These are phyloP conservation scores for Hydropsyche betteni DNA, from an alignment of 2,888 invertebrate species.

Conservation along the genomic window DNA sequence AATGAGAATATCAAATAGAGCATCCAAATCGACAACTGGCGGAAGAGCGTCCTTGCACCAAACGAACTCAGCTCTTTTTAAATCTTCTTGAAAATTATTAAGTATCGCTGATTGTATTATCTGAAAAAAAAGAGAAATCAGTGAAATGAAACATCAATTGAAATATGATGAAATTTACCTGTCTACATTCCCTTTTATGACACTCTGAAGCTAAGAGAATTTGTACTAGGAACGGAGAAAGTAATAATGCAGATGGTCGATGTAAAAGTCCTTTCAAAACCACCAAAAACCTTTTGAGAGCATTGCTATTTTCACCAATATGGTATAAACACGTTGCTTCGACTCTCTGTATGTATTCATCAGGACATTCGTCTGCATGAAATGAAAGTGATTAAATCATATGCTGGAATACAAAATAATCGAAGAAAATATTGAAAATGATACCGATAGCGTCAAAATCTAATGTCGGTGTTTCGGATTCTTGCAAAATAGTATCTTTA, in stretches of 20 bases:
- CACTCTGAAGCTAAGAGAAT: constrained; percentile 43
- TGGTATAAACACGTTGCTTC: constrained; percentile 36
- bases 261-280: constrained; percentile 39
- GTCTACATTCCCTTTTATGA: constrained; percentile 41
- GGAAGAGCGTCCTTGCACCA: constrained; percentile 64
- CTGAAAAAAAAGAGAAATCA: constrained; percentile 54
- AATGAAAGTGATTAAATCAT: neutral
- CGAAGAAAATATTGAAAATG: neutral
- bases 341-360: constrained; percentile 11
- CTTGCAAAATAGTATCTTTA: constrained; percentile 56
- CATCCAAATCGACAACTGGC: constrained; percentile 57
- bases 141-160: neutral
- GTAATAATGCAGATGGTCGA: constrained; percentile 42
- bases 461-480: constrained; percentile 63
- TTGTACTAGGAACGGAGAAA: constrained; percentile 44
- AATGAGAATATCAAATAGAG: constrained; percentile 61
- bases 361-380: constrained; percentile 1
- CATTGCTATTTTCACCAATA: constrained; percentile 37
- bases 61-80: constrained; percentile 56
- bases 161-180: constrained; percentile 35
- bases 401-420: too few species aligned
- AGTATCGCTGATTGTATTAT: constrained; percentile 57
- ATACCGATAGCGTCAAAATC: constrained; percentile 64
- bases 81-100: constrained; percentile 56
- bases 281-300: constrained; percentile 32